Conservation (phyloP, 37 sponge, comb jelly and placozoan genomes). For the Corticium candelabrum region DNA sequence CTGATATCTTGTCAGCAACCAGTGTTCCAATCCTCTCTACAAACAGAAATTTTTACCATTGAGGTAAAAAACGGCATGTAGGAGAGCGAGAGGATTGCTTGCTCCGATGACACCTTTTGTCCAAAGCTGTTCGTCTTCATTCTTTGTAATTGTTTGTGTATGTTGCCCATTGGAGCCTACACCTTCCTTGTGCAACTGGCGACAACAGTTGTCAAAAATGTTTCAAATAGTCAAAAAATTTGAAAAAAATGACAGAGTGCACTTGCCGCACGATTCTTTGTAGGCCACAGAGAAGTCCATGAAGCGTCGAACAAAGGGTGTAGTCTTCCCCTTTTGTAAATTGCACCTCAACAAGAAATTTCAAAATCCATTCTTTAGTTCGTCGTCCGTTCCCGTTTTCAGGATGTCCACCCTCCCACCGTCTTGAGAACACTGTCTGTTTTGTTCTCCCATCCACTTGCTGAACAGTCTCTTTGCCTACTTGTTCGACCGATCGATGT, state of each 20-base stretch:
- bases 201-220: constrained; percentile 1
- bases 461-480: background rate
- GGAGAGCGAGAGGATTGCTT: constrained; percentile 13
- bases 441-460: background rate
- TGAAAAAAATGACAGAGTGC: background rate
- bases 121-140: constrained; percentile 32
- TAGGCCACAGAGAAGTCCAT: background rate
- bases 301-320: background rate
- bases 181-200: background rate
- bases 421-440: background rate
- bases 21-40: constrained; percentile 27
- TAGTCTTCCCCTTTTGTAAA: background rate
- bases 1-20: background rate
- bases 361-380: background rate
- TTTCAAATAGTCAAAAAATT: background rate
- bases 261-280: background rate
- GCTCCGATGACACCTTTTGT: constrained; percentile 14
- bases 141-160: background rate
- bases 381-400: background rate
- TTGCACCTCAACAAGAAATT: background rate
- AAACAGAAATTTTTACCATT: constrained; percentile 37
- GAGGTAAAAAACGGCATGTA: constrained; percentile 34
- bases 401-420: background rate
- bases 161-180: constrained; percentile 10
- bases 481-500: background rate